Evolutionary conservation across 2,888 invertebrate genomes (phyloP).

Genomic region (Volucella bombylans): DNA sequence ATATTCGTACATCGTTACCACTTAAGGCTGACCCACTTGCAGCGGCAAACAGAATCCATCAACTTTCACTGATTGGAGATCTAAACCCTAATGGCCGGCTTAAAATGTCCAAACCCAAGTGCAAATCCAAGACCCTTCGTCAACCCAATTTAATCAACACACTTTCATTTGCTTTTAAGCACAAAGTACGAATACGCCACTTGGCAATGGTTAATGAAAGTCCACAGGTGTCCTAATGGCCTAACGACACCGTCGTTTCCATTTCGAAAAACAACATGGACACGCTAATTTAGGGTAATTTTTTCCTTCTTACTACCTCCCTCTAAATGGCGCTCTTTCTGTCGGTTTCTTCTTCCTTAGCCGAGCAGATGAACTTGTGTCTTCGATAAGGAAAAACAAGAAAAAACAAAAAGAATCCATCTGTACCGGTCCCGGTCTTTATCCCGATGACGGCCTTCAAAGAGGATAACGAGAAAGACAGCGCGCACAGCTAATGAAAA

Average conservation of each 20-base stretch:
- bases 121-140: conserved; percentile 17
- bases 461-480: conserved; percentile 51
- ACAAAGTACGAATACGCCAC: conserved; percentile 25
- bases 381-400: conserved; percentile 35
- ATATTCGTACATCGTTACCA: too few species aligned
- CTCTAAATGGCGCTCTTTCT: not conserved
- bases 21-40: not conserved
- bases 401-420: not conserved
- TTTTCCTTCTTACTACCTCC: not conserved
- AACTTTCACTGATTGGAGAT: conserved; percentile 57
- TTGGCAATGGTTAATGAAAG: conserved; percentile 33
- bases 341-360: not conserved
- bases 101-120: not conserved
- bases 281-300: conserved; percentile 62
- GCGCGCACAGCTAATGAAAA: conserved; percentile 57
- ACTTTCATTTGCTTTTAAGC: conserved; percentile 34
- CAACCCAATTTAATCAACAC: conserved; percentile 62
- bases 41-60: not conserved
- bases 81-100: conserved; percentile 34
- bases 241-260: conserved; percentile 44
- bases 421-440: not conserved
- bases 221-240: conserved; percentile 64
- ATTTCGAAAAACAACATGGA: conserved; percentile 47
- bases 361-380: not conserved
- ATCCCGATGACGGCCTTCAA: conserved; percentile 47